A percentile compares a stretch with the other conserved stretches of the same genome.
Conservation (phyloP, 2,113 vertebrate genomes). For the Arenaria interpres region DNA sequence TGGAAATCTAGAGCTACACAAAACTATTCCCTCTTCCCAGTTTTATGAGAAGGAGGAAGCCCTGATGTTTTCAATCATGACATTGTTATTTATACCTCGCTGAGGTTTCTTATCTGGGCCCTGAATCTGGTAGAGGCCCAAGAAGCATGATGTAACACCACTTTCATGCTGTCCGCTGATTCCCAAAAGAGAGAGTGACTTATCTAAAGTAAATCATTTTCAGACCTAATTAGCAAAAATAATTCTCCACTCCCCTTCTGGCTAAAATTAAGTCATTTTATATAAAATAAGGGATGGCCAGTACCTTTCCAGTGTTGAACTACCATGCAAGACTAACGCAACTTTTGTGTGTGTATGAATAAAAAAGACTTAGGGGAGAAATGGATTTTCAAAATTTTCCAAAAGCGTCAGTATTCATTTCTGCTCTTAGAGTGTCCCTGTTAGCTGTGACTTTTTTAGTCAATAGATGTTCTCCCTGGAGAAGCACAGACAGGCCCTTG, state of each 20-base stretch:
- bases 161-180: background rate
- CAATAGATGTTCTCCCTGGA: background rate
- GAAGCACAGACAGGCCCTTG: background rate
- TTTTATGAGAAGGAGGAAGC: slow-evolving; percentile 20
- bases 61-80: slow-evolving; percentile 25
- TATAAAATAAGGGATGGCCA: background rate
- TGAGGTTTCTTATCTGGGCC: background rate
- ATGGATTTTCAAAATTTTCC: background rate
- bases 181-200: background rate
- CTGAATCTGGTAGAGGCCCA: background rate
- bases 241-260: background rate
- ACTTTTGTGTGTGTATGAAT: background rate
- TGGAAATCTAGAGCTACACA: slow-evolving; percentile 66
- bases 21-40: slow-evolving; percentile 55
- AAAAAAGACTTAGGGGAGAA: background rate
- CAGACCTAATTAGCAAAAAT: slow-evolving; percentile 15
- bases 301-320: background rate
- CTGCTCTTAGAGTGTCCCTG: background rate
- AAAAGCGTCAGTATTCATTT: background rate
- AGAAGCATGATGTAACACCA: background rate
- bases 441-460: background rate
- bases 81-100: slow-evolving; percentile 6
- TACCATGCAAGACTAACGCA: background rate
- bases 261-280: background rate
- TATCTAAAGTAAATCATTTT: background rate